A percentile compares a stretch with the other conserved stretches of the same genome.
These are phyloP conservation scores for Ophion obscuratus DNA, from an alignment of 2,888 invertebrate species.

Conservation along the genomic window DNA sequence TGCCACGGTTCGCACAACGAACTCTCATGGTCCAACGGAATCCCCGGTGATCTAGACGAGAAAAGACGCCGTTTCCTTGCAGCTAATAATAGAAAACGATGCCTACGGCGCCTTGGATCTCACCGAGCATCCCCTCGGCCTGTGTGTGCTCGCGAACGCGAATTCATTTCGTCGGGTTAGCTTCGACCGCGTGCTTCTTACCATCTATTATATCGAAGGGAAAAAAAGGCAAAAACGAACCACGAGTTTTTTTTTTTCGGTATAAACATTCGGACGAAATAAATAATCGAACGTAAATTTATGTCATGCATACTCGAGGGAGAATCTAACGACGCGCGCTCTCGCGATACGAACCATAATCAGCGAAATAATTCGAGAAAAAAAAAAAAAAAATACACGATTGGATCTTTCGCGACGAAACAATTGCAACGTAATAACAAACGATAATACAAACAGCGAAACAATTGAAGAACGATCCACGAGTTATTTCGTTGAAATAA, in stretches of 20 bases:
- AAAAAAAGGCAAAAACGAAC: constrained; percentile 37
- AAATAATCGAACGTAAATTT: constrained; percentile 45
- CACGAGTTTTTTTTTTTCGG: constrained; percentile 25
- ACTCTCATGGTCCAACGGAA: constrained; percentile 66
- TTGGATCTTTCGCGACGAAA: constrained; percentile 3
- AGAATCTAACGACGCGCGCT: constrained; percentile 28
- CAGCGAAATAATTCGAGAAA: constrained; percentile 26
- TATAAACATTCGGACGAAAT: constrained; percentile 31
- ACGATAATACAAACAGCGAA: constrained; percentile 14
- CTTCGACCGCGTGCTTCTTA: constrained; percentile 67
- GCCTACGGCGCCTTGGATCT: constrained; percentile 66
- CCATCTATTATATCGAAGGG: constrained; percentile 68
- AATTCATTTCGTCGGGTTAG: constrained; percentile 78
- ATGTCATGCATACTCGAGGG: constrained; percentile 29
- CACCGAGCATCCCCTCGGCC: constrained; percentile 69
- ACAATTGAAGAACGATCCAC: constrained; percentile 5
- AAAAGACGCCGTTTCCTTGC: constrained; percentile 72
- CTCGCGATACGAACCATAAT: constrained; percentile 34
- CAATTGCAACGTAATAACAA: constrained; percentile 3
- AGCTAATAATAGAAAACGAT: constrained; percentile 80
- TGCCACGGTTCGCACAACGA: constrained; percentile 55
- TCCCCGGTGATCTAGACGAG: constrained; percentile 74
- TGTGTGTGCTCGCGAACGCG: constrained; percentile 73
- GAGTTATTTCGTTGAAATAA: not conserved
- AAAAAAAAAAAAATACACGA: not conserved